Evolutionary conservation across 2,797 vertebrate genomes (phyloP).

Genomic region (Malacoraja senta): DNA sequence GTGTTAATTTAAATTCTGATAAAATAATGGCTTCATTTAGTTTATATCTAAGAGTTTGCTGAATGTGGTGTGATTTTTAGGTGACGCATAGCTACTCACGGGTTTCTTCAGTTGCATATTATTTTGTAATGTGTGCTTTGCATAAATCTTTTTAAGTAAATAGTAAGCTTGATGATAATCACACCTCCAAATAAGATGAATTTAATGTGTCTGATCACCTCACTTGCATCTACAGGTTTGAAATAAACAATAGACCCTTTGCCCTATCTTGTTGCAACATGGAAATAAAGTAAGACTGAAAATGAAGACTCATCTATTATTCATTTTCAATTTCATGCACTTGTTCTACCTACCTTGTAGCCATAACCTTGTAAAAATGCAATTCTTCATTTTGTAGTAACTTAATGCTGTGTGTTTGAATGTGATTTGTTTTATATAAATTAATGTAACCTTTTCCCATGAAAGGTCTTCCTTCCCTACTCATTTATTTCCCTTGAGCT

Average conservation of each 20-base stretch:
- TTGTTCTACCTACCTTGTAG: slow-evolving; percentile 17
- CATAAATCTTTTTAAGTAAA: slow-evolving; percentile 6
- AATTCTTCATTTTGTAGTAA: slow-evolving; percentile 21
- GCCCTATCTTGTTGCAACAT: neutral
- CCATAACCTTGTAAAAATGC: slow-evolving; percentile 16
- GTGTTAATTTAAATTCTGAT: neutral
- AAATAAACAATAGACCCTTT: slow-evolving; percentile 3
- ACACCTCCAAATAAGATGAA: neutral
- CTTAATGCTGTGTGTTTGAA: neutral
- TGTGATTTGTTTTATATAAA: neutral
- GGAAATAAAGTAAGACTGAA: slow-evolving; percentile 9
- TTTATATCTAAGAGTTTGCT: neutral
- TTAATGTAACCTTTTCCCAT: neutral
- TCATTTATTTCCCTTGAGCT: neutral
- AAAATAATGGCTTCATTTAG: neutral
- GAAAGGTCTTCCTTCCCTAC: neutral
- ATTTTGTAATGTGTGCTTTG: neutral
- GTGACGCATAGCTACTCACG: neutral
- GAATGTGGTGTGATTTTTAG: neutral
- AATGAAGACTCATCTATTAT: slow-evolving; percentile 22
- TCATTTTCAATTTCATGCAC: slow-evolving; percentile 34
- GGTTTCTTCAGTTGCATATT: neutral
- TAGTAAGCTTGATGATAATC: slow-evolving; percentile 21
- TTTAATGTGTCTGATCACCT: neutral
- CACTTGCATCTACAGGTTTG: neutral